Conservation (phyloP, 1,140 invertebrate genomes). For the Sesamia nonagrioides region DNA sequence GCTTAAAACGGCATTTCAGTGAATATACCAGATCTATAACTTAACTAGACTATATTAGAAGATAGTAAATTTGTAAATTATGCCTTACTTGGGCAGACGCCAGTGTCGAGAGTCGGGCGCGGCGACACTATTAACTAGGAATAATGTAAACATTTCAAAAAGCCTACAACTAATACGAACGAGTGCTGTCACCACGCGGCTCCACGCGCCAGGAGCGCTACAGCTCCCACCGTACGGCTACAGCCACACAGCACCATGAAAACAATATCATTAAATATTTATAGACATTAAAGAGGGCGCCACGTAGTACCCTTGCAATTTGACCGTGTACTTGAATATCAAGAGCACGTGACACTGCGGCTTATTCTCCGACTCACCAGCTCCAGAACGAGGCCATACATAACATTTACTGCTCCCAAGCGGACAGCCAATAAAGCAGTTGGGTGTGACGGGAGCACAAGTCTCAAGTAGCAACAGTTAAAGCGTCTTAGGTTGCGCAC, state of each 20-base stretch:
- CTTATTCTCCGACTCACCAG: no score
- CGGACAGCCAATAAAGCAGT: no score
- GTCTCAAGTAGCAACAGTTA: no score
- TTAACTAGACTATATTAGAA: background rate
- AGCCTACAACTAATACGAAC: background rate
- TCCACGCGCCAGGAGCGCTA: background rate
- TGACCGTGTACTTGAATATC: no score
- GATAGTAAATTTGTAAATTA: background rate
- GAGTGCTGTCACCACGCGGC: background rate
- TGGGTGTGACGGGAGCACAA: no score
- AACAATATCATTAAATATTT: background rate
- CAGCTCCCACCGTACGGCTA: no score
- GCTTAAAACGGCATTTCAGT: background rate
- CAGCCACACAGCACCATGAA: slow-evolving; percentile 4
- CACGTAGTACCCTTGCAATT: no score
- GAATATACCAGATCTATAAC: background rate
- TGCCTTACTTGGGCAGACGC: background rate
- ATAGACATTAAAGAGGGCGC: background rate
- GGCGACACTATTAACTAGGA: background rate
- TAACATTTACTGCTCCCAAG: no score
- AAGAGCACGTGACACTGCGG: no score
- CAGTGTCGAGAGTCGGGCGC: no score
- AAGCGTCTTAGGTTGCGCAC: no score
- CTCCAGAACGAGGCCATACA: no score
- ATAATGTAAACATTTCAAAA: slow-evolving; percentile 31